phyloP scores from a whole-genome alignment of 2,888 invertebrate species.

The Eupithecia vulgata region DNA sequence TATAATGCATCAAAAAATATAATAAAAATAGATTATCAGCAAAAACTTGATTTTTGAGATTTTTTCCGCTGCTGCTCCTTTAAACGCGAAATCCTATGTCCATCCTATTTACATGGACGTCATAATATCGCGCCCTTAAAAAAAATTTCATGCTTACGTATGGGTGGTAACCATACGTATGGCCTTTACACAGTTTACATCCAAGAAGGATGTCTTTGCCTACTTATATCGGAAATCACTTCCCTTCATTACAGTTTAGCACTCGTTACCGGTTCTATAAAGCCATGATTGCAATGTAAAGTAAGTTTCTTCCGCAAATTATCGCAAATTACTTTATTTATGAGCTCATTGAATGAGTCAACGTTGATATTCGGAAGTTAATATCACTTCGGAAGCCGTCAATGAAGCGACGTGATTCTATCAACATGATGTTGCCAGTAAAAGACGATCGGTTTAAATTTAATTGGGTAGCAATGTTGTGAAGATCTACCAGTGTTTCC shows the following conservation, averaged over 20 bases:
- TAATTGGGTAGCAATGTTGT: neutral
- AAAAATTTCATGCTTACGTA: no score
- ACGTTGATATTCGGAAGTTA: slow-evolving; percentile 8
- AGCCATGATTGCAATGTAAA: neutral
- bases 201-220: neutral
- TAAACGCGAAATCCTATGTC: no score
- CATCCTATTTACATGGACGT: no score
- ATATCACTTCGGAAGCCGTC: slow-evolving; percentile 1
- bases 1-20: no score
- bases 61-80: no score
- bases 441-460: neutral
- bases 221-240: neutral
- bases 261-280: neutral
- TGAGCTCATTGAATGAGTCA: slow-evolving; percentile 7
- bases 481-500: neutral
- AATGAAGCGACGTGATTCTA: neutral
- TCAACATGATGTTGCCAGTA: neutral
- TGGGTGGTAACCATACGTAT: neutral
- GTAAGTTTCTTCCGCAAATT: slow-evolving; percentile 12
- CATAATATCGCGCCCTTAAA: no score
- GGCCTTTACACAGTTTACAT: neutral
- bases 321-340: slow-evolving; percentile 8
- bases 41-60: no score
- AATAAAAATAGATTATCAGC: no score
- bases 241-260: neutral